A percentile compares a stretch with the other conserved stretches of the same genome.
Evolutionary conservation across 2,888 invertebrate species (phyloP).

Genomic region (Macaria liturata): DNA sequence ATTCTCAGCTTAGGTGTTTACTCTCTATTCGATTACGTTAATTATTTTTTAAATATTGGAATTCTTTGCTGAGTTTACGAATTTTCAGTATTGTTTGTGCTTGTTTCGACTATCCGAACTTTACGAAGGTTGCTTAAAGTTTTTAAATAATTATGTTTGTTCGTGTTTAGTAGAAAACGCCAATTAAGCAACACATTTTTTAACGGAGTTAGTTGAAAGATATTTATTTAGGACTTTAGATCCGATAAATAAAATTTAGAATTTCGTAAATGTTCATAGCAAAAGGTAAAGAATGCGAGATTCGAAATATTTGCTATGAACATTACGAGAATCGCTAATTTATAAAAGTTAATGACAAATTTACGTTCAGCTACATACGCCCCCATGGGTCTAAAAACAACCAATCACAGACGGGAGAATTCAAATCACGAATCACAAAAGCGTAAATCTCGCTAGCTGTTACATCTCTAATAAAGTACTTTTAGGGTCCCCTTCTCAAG

Average conservation of each 20-base stretch:
- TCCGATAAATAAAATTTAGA: no score
- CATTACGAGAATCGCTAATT: no score
- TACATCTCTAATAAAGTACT: slow-evolving; percentile 1
- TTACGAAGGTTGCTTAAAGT: slow-evolving; percentile 24
- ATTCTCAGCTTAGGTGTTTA: slow-evolving; percentile 35
- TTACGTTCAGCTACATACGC: no score
- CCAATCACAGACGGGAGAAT: no score
- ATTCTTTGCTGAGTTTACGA: slow-evolving; percentile 43
- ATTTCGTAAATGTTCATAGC: no score
- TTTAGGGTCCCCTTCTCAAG: slow-evolving; percentile 5
- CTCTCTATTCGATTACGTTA: slow-evolving; percentile 44
- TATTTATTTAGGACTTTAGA: no score
- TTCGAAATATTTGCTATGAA: no score
- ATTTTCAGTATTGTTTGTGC: slow-evolving; percentile 44
- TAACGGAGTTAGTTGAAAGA: no score
- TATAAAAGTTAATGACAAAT: no score
- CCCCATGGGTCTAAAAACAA: no score
- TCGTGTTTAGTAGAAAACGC: slow-evolving; percentile 12
- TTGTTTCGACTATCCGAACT: slow-evolving; percentile 28
- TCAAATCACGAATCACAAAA: neutral
- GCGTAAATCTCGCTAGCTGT: neutral
- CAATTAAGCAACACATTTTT: neutral
- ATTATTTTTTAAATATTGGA: slow-evolving; percentile 48
- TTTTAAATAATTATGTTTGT: slow-evolving; percentile 31
- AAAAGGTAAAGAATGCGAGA: no score